Percentiles rank a stretch among this genome's conserved stretches.
These are phyloP conservation scores for Setipinna tenuifilis DNA, from an alignment of 2,797 vertebrate genomes.

Conservation along the genomic window DNA sequence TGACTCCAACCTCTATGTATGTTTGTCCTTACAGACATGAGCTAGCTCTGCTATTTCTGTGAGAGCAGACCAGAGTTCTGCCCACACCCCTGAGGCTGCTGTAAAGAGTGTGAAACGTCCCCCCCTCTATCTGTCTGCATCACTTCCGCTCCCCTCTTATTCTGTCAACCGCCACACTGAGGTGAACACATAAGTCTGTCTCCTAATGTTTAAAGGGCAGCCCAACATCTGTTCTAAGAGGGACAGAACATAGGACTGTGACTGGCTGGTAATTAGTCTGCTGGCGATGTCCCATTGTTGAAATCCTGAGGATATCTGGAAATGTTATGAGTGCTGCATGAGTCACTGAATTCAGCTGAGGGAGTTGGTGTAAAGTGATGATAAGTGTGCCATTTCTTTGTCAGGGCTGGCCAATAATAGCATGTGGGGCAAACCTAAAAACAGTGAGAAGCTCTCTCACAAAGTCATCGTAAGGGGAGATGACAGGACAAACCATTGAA, in stretches of 20 bases:
- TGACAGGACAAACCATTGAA: not conserved
- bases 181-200: not conserved
- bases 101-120: not conserved
- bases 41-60: not conserved
- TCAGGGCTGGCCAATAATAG: conserved; percentile 12
- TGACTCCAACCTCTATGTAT: not conserved
- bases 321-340: not conserved
- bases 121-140: not conserved
- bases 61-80: not conserved
- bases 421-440: not conserved
- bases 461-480: not conserved
- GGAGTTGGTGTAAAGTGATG: conserved; percentile 26
- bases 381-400: not conserved
- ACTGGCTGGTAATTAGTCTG: conserved; percentile 40
- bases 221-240: not conserved
- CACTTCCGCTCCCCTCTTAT: not conserved
- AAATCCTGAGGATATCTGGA: conserved; percentile 39
- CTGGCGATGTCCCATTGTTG: conserved; percentile 37
- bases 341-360: conserved; percentile 44
- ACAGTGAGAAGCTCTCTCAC: not conserved
- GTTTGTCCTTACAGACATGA: not conserved
- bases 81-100: not conserved
- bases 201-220: not conserved
- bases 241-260: not conserved
- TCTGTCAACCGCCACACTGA: not conserved